phyloP scores from a whole-genome alignment of 1,140 invertebrate species.

The Campoletis sonorensis region DNA sequence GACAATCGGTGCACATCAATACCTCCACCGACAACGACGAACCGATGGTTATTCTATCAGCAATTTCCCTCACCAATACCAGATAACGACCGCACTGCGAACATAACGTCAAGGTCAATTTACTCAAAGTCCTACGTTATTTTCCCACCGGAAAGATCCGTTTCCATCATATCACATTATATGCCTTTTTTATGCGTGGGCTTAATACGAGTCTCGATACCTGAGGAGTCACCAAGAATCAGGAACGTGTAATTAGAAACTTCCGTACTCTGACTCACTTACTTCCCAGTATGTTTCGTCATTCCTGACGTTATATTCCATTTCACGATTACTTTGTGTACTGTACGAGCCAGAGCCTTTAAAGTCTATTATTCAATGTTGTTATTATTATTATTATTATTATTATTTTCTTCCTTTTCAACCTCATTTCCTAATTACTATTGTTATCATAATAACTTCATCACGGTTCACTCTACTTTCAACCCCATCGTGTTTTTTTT shows the following conservation, averaged over 20 bases:
- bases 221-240: neutral
- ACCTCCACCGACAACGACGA: slow-evolving; percentile 85
- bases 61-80: slow-evolving; percentile 77
- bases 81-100: slow-evolving; percentile 76
- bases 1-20: slow-evolving; percentile 82
- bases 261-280: slow-evolving; percentile 6
- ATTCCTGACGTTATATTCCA: neutral
- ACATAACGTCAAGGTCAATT: neutral
- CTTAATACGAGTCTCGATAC: neutral
- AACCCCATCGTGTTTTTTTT: neutral
- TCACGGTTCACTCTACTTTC: neutral
- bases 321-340: no score
- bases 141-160: neutral
- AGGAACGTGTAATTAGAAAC: neutral
- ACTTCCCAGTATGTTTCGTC: slow-evolving; percentile 12
- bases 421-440: neutral
- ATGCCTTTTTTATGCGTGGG: neutral
- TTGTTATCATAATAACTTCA: neutral
- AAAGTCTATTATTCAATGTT: no score
- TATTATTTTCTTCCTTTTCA: neutral
- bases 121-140: neutral
- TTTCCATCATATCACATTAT: neutral
- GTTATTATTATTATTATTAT: no score
- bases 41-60: slow-evolving; percentile 77
- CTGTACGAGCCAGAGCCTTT: no score